Base-by-base conservation (phyloP, 2,797 vertebrate species). In the Tauraco hartlaubi region DNA sequence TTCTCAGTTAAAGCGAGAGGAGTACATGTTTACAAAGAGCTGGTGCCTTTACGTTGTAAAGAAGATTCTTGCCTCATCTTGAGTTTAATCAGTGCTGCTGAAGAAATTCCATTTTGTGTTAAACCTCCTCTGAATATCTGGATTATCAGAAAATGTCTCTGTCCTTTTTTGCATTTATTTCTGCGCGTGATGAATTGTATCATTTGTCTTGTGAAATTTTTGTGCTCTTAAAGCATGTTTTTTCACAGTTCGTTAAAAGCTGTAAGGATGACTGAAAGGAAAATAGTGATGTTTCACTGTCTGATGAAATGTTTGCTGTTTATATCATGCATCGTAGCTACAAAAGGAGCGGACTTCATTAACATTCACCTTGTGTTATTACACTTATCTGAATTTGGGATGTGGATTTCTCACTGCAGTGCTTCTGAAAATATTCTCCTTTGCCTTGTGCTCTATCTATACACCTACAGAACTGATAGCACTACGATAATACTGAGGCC, bases 11-110 rank as follows among this genome's bases (percentile, higher is more conserved):
- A 95, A 94, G 80, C 67, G 85, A 90, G 94, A 82, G 44, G 41
- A 90, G 39, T 96, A 71, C 0, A 46, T 95, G 93, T 97, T 97
- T 97, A 97, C 94, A 95, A 95, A 94, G 95, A 94, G 84, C 69
- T 74, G 94, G 96, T 96, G 96, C 95, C 95, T 97, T 97, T 96
- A 94, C 92, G 91, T 81, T 94, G 92, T 96, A 96, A 95, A 96
- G 96, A 94, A 88, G 78, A 95, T 84, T 69, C 44, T 79, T 94
- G 91, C 83, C 85, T 97, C 90, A 92, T 85, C 87, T 85, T 90
- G 74, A 85, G 71, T 93, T 91, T 78, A 84, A 76, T 83, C 79
- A 94, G 86, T 91, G 90, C 95, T 95, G 93, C 91, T 97, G 88
- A 91, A 79, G 64, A 95, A 92, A 91, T 92, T 80, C 59, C 51